These are phyloP conservation scores for Papilio dardanus DNA, from an alignment of 1,140 invertebrate species.

Conservation along the genomic window DNA sequence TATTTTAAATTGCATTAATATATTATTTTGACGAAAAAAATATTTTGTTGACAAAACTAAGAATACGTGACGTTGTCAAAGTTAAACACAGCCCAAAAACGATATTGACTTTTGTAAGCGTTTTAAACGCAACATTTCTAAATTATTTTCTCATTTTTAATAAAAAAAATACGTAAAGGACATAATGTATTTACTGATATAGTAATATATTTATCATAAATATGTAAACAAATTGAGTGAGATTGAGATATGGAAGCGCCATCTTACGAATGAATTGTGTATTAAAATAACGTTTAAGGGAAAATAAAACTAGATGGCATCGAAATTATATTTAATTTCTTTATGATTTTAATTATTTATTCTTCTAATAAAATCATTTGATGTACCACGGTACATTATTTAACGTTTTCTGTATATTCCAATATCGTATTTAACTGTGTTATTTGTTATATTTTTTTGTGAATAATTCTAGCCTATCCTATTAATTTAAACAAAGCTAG, in stretches of 20 bases:
- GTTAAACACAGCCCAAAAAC: neutral
- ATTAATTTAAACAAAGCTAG: no score
- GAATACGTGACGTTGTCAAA: neutral
- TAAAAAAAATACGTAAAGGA: neutral
- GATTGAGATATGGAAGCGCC: neutral
- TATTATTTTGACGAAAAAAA: neutral
- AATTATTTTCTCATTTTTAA: neutral
- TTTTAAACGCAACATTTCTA: neutral
- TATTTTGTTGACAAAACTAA: neutral
- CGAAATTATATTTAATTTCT: neutral
- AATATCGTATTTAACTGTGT: no score
- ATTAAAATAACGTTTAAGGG: neutral
- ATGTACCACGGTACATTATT: no score
- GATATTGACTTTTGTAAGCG: neutral
- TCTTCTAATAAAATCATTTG: no score
- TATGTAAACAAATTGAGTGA: neutral
- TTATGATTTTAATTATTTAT: neutral
- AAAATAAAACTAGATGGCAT: neutral
- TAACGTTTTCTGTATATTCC: no score
- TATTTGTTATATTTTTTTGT: no score
- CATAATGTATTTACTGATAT: neutral
- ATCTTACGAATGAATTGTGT: neutral
- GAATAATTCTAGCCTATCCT: no score
- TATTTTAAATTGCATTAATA: neutral
- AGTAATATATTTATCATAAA: no score